phyloP scores from a whole-genome alignment of 2,888 invertebrate genomes.

The Eugnorisma glareosa region DNA sequence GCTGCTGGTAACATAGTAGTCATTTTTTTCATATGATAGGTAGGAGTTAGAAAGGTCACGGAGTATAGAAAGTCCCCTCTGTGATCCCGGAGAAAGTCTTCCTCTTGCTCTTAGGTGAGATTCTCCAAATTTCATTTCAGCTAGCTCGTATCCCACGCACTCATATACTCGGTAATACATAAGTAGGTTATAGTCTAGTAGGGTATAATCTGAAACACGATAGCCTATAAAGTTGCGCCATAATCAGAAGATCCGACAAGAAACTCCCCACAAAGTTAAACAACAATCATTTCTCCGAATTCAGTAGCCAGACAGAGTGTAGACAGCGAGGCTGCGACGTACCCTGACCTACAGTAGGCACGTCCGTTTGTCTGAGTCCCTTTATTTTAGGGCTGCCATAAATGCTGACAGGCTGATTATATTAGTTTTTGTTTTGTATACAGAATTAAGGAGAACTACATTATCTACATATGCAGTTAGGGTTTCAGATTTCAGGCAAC shows the following conservation, averaged over 20 bases:
- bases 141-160: neutral
- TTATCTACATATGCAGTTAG: neutral
- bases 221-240: neutral
- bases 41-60: neutral
- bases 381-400: neutral
- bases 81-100: neutral
- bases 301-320: slow-evolving; percentile 14
- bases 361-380: slow-evolving; percentile 6
- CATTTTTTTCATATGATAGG: neutral
- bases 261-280: neutral
- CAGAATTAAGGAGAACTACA: neutral
- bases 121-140: neutral
- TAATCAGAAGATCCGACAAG: neutral
- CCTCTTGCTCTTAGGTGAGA: neutral
- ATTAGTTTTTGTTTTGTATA: neutral
- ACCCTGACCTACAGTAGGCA: slow-evolving; percentile 36
- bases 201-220: neutral
- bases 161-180: too few relatives aligned
- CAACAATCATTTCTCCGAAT: slow-evolving; percentile 26
- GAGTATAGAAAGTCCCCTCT: neutral
- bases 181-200: neutral
- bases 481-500: neutral
- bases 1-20: neutral
- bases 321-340: slow-evolving; percentile 11
- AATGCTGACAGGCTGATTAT: neutral